Base-by-base conservation (phyloP, 2,797 vertebrate species). In the Sebastes matsubarae region DNA sequence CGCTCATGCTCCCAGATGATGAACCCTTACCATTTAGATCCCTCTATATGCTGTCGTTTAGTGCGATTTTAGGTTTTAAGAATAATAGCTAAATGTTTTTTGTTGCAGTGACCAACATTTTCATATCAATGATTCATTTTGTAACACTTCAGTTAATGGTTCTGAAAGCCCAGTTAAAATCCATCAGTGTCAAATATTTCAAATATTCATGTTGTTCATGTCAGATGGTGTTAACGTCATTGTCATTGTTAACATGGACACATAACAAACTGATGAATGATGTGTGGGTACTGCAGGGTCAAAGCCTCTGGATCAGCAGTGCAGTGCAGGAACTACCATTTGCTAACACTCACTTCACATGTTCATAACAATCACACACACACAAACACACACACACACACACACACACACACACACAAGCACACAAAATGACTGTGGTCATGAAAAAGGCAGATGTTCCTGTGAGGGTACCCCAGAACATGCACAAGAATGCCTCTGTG, bases 371-470 rank as follows among this genome's bases (percentile, higher is more conserved):
- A 60, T 12, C 57, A 22, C 66, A 68, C 76, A 57, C 79, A 65
- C 76, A 67, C 27, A 68, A 29, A 63, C 68, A 68, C 67, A 75
- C 55, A 63, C 54, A 77, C 69, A 59, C 29, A 65, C 42, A 71
- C 67, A 32, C 24, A 70, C 38, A 71, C 66, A 60, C 32, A 65
- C 54, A 67, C 24, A 68, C 32, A n/a, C 29, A 54, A 57, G 34
- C 20, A 58, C 54, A 63, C 14, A 64, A 1, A 79, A 81, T 81
- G 38, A 52, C 69, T 80, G 59, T 67, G 82, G 79, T 67, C 75
- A 79, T 81, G 77, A 86, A 80, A 88, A 73, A 85, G 79, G 77
- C 79, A 89, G 81, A 78, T 72, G 76, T 80, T 75, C 54, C 63
- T 64, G 34, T 58, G 25, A 84, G 55, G 79, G 61, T 83, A 82